phyloP scores from a whole-genome alignment of 2,113 vertebrate genomes.

The Phrynosoma blainvillii region DNA sequence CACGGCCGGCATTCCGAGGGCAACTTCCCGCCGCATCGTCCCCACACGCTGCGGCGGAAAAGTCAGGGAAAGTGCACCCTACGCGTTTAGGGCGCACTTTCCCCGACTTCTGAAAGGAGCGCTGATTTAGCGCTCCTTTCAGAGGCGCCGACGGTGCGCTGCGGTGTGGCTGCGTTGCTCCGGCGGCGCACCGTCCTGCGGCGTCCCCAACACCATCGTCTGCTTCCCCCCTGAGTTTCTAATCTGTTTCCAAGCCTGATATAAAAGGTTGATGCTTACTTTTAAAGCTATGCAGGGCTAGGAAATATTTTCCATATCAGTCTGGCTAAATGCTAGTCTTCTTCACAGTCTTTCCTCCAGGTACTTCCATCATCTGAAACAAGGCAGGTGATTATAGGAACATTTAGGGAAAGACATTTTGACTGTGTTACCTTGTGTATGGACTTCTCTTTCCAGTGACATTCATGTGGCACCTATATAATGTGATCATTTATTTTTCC shows the following conservation, averaged over 20 bases:
- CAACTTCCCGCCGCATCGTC: no score
- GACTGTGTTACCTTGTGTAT: neutral
- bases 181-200: no score
- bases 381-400: neutral
- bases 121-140: no score
- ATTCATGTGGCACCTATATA: neutral
- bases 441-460: neutral
- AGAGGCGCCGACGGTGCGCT: no score
- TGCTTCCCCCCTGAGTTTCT: no score
- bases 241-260: neutral
- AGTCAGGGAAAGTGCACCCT: no score
- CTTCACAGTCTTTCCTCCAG: neutral
- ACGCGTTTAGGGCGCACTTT: no score
- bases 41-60: no score
- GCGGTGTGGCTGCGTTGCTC: no score
- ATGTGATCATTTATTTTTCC: neutral
- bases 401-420: neutral
- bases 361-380: neutral
- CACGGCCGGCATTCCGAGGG: no score
- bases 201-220: no score
- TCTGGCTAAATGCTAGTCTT: neutral
- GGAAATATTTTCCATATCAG: neutral
- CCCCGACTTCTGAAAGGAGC: no score
- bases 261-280: neutral
- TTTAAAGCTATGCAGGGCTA: neutral